Conservation (phyloP, 1,140 invertebrate species). For the Achatina immaculata region DNA sequence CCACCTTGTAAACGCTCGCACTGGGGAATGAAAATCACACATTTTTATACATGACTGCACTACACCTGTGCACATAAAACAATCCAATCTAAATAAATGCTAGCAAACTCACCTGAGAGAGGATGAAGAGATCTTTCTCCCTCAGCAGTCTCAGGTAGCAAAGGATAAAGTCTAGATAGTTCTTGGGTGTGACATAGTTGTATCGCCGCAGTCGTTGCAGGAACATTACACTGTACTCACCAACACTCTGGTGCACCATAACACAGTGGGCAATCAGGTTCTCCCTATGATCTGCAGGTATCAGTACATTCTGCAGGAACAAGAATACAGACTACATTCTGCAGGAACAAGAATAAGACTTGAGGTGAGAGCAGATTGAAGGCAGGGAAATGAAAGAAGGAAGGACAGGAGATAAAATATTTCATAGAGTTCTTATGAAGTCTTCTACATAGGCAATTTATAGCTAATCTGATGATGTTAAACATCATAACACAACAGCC, state of each 20-base stretch:
- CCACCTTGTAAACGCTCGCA: constrained; percentile 79
- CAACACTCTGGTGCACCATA: constrained; percentile 83
- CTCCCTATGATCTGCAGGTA: constrained; percentile 78
- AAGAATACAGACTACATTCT: neutral
- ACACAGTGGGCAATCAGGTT: constrained; percentile 86
- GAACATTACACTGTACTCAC: constrained; percentile 80
- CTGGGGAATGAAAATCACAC: constrained; percentile 64
- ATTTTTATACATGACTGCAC: neutral
- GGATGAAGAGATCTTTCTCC: constrained; percentile 78
- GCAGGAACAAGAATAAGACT: no score
- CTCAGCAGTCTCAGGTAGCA: constrained; percentile 82
- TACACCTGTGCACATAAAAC: no score
- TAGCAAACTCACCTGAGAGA: constrained; percentile 74
- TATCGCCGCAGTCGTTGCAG: constrained; percentile 79
- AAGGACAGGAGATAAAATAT: no score
- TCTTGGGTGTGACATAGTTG: constrained; percentile 91
- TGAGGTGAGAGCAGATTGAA: no score
- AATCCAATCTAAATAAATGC: neutral
- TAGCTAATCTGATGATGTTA: no score
- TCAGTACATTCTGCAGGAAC: constrained; percentile 68
- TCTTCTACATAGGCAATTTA: no score
- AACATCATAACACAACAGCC: no score
- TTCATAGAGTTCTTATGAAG: no score
- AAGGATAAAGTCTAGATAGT: constrained; percentile 88
- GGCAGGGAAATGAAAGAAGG: no score